phyloP scores from a whole-genome alignment of 2,888 invertebrate species.

The Agriopis marginaria region DNA sequence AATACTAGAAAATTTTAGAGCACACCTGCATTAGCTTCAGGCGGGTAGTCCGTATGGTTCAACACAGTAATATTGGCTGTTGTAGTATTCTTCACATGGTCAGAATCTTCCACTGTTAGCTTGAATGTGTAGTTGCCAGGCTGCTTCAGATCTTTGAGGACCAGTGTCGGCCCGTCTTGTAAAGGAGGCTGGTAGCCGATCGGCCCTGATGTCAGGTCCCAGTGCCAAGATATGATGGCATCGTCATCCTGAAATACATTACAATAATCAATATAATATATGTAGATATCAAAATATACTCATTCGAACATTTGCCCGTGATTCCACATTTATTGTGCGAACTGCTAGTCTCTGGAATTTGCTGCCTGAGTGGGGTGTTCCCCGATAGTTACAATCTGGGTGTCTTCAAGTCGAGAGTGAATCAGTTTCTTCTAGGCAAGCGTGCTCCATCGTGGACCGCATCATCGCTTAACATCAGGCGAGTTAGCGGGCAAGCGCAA shows the following conservation, averaged over 20 bases:
- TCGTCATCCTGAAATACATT: constrained; percentile 88
- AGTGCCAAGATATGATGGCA: constrained; percentile 94
- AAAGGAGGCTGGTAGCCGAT: constrained; percentile 93
- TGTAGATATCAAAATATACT: too few species aligned
- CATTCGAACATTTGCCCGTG: too few species aligned
- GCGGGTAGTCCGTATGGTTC: constrained; percentile 97
- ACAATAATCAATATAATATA: neutral
- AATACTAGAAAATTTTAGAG: too few species aligned
- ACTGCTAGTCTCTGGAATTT: too few species aligned
- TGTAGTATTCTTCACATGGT: constrained; percentile 94
- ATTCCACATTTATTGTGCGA: too few species aligned
- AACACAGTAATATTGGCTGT: constrained; percentile 95
- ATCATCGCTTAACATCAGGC: too few species aligned
- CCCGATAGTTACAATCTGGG: too few species aligned
- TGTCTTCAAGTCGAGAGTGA: too few species aligned
- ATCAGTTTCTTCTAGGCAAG: too few species aligned
- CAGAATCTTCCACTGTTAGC: constrained; percentile 96
- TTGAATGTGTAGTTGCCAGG: constrained; percentile 97
- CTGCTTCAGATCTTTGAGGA: constrained; percentile 92
- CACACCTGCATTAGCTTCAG: constrained; percentile 94
- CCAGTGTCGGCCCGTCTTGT: constrained; percentile 93
- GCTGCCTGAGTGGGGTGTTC: too few species aligned
- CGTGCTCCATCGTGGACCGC: too few species aligned
- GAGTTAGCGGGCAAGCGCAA: too few species aligned
- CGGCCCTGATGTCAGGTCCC: constrained; percentile 96